These are phyloP conservation scores for Latrodectus geometricus DNA, from an alignment of 1,140 invertebrate species.

Conservation along the genomic window DNA sequence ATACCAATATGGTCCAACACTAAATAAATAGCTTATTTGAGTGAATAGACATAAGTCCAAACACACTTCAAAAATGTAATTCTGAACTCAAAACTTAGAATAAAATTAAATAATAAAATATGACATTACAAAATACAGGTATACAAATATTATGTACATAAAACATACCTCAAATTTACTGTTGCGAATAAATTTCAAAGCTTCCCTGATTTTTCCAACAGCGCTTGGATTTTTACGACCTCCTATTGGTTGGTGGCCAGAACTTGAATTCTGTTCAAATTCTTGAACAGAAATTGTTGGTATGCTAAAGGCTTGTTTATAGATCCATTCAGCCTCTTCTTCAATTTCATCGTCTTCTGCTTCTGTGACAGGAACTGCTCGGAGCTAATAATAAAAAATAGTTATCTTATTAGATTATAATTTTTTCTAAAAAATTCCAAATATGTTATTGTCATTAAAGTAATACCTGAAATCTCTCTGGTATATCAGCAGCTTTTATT, in stretches of 20 bases:
- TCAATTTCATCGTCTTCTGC: slow-evolving; percentile 88
- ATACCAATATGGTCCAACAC: too few relatives aligned
- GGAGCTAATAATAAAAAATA: slow-evolving; percentile 75
- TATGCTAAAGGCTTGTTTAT: slow-evolving; percentile 90
- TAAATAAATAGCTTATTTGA: too few relatives aligned
- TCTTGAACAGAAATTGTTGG: slow-evolving; percentile 81
- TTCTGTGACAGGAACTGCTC: slow-evolving; percentile 83
- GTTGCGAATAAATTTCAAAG: slow-evolving; percentile 95
- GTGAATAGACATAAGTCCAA: too few relatives aligned
- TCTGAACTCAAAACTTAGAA: too few relatives aligned
- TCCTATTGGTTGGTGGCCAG: slow-evolving; percentile 62
- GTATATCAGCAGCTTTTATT: slow-evolving; percentile 87
- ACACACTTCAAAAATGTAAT: too few relatives aligned
- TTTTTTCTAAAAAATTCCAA: too few relatives aligned
- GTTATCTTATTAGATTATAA: not conserved
- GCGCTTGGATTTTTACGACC: slow-evolving; percentile 74
- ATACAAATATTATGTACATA: too few relatives aligned
- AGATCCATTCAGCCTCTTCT: slow-evolving; percentile 98
- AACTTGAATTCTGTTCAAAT: slow-evolving; percentile 24
- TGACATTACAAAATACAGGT: too few relatives aligned
- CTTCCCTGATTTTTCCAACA: slow-evolving; percentile 90
- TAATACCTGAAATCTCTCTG: slow-evolving; percentile 75
- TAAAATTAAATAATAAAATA: too few relatives aligned
- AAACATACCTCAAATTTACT: slow-evolving; percentile 81
- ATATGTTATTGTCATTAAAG: not conserved